These are phyloP conservation scores for Trachelipus rathkii DNA, from an alignment of 1,140 invertebrate genomes.

Conservation along the genomic window DNA sequence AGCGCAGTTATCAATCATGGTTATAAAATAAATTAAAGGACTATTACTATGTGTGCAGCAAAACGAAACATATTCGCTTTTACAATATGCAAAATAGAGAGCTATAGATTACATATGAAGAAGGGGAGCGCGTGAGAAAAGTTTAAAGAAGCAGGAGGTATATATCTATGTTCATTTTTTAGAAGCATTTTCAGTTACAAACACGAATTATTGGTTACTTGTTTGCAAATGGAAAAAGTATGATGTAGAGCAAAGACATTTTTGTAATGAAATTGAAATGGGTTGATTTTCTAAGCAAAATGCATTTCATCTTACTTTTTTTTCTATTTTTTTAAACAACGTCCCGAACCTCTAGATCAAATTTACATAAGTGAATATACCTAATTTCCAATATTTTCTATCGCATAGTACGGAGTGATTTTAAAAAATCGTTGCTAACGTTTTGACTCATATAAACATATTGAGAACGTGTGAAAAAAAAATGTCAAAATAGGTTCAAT, in stretches of 20 bases:
- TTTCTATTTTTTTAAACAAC: no score
- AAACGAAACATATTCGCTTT: neutral
- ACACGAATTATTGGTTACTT: no score
- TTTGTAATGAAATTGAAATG: no score
- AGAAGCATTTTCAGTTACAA: neutral
- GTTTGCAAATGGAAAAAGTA: no score
- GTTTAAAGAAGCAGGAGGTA: neutral
- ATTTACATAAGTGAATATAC: neutral
- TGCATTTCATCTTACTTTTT: no score
- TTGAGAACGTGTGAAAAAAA: neutral
- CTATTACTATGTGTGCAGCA: neutral
- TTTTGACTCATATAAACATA: neutral
- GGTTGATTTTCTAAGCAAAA: no score
- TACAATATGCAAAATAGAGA: neutral
- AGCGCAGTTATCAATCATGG: neutral
- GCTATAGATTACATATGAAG: constrained; percentile 4
- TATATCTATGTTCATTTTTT: neutral
- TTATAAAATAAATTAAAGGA: neutral
- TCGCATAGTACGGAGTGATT: neutral
- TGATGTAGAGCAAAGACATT: no score
- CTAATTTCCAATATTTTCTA: neutral
- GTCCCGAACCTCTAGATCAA: neutral
- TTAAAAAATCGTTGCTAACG: neutral
- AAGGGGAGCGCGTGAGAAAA: neutral
- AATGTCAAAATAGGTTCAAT: neutral